These are phyloP conservation scores for Phymorhynchus buccinoides DNA, from an alignment of 1,140 invertebrate species.

Conservation along the genomic window DNA sequence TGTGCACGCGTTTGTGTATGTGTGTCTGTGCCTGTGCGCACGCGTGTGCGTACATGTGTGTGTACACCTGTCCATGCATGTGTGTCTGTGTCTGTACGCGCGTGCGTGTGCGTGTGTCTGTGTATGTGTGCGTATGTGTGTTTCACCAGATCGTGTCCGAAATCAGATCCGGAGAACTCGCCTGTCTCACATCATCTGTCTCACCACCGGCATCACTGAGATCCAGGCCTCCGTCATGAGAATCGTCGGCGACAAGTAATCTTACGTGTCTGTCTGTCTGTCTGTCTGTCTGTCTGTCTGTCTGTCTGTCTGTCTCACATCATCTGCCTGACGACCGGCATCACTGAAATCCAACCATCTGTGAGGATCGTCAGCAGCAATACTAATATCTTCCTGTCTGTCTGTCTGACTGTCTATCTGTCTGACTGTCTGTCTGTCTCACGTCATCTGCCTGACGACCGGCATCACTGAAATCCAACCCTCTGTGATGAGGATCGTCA, in stretches of 20 bases:
- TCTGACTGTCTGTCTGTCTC: no score
- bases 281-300: no score
- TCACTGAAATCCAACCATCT: neutral
- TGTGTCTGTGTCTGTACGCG: no score
- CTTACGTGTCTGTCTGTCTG: no score
- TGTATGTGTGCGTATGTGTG: neutral
- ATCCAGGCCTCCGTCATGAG: neutral
- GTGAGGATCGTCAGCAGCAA: no score
- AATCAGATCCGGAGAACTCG: neutral
- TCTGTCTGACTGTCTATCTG: no score
- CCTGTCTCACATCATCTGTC: conserved; percentile 23
- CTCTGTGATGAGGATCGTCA: neutral
- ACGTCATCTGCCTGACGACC: conserved; percentile 21
- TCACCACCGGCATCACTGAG: neutral
- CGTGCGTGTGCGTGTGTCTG: neutral
- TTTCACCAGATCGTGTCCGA: neutral
- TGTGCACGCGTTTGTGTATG: neutral
- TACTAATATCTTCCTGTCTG: no score
- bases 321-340: conserved; percentile 15
- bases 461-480: neutral
- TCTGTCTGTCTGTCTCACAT: conserved; percentile 28
- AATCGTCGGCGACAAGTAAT: neutral
- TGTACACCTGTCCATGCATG: neutral
- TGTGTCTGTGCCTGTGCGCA: neutral
- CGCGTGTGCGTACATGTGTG: neutral